A percentile compares a stretch with the other conserved stretches of the same genome.
phyloP scores from a whole-genome alignment of 2,888 invertebrate species.

The Beris morrisii region DNA sequence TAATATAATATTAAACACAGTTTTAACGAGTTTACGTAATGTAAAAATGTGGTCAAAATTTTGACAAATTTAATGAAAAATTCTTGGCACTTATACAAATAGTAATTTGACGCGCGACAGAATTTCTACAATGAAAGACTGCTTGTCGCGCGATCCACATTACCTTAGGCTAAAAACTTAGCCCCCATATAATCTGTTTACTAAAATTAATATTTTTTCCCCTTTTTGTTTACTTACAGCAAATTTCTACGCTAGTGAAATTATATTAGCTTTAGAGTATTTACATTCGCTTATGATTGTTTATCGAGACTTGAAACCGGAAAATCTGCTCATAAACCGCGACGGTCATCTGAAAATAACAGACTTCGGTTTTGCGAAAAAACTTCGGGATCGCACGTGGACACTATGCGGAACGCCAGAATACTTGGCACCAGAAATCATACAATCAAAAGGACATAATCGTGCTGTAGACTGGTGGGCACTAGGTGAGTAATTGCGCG shows the following conservation, averaged over 20 bases:
- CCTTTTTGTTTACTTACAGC: constrained; percentile 56
- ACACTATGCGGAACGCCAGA: constrained; percentile 96
- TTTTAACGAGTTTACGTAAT: too few species aligned
- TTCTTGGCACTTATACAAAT: too few species aligned
- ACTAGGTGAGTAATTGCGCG: constrained; percentile 65
- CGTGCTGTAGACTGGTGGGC: constrained; percentile 99
- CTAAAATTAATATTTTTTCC: background rate
- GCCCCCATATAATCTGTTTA: background rate
- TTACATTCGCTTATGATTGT: constrained; percentile 87
- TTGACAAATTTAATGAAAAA: too few species aligned
- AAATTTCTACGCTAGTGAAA: constrained; percentile 93
- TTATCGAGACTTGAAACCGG: constrained; percentile 88
- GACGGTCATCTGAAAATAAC: constrained; percentile 97
- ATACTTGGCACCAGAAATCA: constrained; percentile 95
- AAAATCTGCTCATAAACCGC: constrained; percentile 87
- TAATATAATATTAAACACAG: too few species aligned
- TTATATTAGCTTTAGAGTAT: constrained; percentile 91
- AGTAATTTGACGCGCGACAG: too few species aligned
- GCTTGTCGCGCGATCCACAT: too few species aligned
- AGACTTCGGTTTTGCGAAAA: constrained; percentile 97
- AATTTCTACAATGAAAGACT: too few species aligned
- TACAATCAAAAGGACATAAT: constrained; percentile 97
- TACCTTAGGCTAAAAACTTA: too few species aligned
- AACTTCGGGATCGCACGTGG: constrained; percentile 92
- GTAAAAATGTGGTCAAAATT: too few species aligned